Evolutionary conservation across 37 sponge, comb jelly and placozoan genomes (phyloP), one percentile per base, ranked within the genome.

Genomic region (Ephydatia muelleri): DNA sequence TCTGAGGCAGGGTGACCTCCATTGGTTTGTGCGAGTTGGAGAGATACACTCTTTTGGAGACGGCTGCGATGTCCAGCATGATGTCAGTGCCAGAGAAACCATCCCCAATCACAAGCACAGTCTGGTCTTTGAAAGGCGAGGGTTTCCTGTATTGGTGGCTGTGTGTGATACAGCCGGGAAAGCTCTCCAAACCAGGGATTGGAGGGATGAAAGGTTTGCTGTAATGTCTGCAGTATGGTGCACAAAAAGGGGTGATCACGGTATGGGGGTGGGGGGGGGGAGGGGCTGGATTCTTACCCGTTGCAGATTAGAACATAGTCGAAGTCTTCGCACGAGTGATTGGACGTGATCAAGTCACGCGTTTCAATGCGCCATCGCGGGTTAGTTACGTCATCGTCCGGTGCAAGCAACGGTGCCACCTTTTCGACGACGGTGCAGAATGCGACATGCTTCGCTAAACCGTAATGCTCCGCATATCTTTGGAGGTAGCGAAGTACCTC

Each of bases 261-360:
- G 32, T 49, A 49, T 2, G 47, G 33, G 34, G 19, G 40, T 48
- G 25, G 33, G 23, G 27, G 30, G 23, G 43, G 23, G 30, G 8
- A 80, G 77, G 6, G n/a, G 36, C 26, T 49, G n/a, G n/a, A n/a
- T 29, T 72, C 92, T 87, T 81, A 95, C 95, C 95, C 95, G 92
- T 87, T 92, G 66, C 93, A 92, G 1, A 95, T 79, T n/a, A 95
- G 16, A 3, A 95, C 88, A n/a, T 75, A 74, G 83, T 95, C 91
- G 75, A 66, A 95, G 2, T 75, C 65, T 25, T 87, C 80, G 13
- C 67, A 36, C 26, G 70, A 38, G 23, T n/a, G 77, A 9, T 72
- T 13, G 13, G 70, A 67, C 57, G 83, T 68, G 19, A 19, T 25
- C 70, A 83, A 16, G 65, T 85, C 67, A 27, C 43, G 36, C 0